A percentile compares a stretch with the other conserved stretches of the same genome.
These are phyloP conservation scores for Trichogramma evanescens DNA, from an alignment of 2,888 invertebrate genomes.

Conservation along the genomic window DNA sequence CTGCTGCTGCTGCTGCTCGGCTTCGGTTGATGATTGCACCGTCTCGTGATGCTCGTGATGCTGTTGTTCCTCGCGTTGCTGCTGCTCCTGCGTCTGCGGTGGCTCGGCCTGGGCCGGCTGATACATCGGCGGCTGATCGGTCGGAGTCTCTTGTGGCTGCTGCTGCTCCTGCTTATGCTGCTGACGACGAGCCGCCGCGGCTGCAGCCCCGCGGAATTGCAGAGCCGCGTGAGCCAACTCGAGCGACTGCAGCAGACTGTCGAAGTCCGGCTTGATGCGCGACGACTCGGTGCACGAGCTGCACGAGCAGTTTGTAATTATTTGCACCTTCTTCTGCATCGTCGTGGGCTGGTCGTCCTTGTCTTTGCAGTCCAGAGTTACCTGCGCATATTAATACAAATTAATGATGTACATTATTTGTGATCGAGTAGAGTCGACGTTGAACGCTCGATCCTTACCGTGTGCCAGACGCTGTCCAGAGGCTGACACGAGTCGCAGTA, in stretches of 20 bases:
- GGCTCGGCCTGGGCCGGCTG: neutral
- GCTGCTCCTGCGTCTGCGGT: neutral
- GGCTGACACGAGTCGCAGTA: conserved; percentile 68
- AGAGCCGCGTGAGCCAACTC: conserved; percentile 15
- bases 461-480: conserved; percentile 58
- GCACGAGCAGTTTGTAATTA: conserved; percentile 62
- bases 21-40: too few relatives aligned
- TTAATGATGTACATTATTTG: neutral
- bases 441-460: conserved; percentile 47
- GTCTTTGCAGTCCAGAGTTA: conserved; percentile 55
- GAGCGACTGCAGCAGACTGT: conserved; percentile 38
- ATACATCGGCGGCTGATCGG: conserved; percentile 3
- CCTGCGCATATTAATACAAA: conserved; percentile 40
- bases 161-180: conserved; percentile 11
- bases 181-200: conserved; percentile 59
- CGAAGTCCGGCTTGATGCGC: conserved; percentile 42
- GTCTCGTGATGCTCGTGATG: neutral
- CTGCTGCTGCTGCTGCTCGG: neutral
- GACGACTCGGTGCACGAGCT: conserved; percentile 54
- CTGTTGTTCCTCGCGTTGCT: neutral
- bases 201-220: neutral
- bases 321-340: conserved; percentile 57
- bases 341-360: conserved; percentile 50
- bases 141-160: conserved; percentile 49
- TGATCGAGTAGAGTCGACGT: neutral